Evolutionary conservation across 2,113 vertebrate genomes (phyloP).

Genomic region (Hippotragus niger): DNA sequence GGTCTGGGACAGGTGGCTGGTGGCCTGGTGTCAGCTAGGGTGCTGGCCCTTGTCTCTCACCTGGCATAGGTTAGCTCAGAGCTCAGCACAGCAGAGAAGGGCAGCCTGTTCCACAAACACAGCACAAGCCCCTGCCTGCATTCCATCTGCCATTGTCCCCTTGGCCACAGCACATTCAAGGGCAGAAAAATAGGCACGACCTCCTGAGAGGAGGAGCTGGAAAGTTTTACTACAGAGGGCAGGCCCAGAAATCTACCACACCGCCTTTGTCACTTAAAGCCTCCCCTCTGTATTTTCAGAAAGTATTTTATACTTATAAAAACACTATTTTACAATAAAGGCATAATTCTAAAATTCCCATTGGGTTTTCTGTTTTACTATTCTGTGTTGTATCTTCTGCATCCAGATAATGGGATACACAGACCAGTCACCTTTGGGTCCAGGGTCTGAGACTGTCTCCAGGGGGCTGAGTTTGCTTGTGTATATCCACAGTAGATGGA

Average conservation of each 20-base stretch:
- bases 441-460: neutral
- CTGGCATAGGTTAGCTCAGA: neutral
- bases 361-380: neutral
- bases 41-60: neutral
- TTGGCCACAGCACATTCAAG: neutral
- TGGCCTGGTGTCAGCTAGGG: neutral
- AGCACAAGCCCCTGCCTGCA: neutral
- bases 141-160: neutral
- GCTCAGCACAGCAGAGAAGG: neutral
- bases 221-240: neutral
- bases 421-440: neutral
- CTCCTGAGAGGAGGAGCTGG: neutral
- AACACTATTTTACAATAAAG: neutral
- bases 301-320: neutral
- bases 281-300: neutral
- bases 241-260: neutral
- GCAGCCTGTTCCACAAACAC: neutral
- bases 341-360: neutral
- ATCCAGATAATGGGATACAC: neutral
- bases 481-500: neutral
- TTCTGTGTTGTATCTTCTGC: neutral
- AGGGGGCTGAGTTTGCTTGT: neutral
- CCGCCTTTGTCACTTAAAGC: neutral
- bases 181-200: neutral
- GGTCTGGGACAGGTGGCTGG: neutral